Evolutionary conservation across 1,140 invertebrate genomes (phyloP), one percentile per base, ranked within the genome.

Genomic region (Drosophila micromelanica): DNA sequence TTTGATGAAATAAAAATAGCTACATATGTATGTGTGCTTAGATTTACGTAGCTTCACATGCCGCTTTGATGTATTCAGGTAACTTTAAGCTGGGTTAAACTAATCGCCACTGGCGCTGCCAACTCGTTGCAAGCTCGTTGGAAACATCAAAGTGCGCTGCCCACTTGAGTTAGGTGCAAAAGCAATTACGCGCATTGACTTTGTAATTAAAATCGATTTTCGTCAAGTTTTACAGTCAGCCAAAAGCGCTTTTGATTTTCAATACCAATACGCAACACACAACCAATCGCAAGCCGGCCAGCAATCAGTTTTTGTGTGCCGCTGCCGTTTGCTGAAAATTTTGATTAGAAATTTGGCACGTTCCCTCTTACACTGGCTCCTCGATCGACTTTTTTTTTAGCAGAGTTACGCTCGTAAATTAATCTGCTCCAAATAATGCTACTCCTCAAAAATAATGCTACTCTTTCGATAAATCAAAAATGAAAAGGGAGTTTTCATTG

Each of bases 131-230:
- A 43, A 65, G 67, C 52, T 61, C 45, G 56, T 67, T 73, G 32
- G 79, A 77, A 72, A 74, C 71, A 78, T 55, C 69, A 85, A 85
- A 85, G 77, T 77, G 69, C 55, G 62, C 57, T 78, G 57, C 54
- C 57, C 74, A 78, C 81, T 85, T 78, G 78, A 86, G 78, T 76
- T 87, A 87, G 81, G 82, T 87, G 81, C 69, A 87, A 82, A 79
- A 79, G 84, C 84, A 87, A 87, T 87, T 87, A 89, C 79, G 84
- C 84, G 79, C 84, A 84, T 80, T 77, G 84, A 80, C 84, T 89
- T 89, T 89, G 84, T 89, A 89, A 89, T 90, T 90, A 90, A 89
- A 89, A 87, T 87, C 84, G 84, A 87, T 87, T 87, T 84, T 71
- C 79, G 89, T 76, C 82, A 89, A 89, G 63, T 82, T 87, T 89